Evolutionary conservation across 2,113 vertebrate species (phyloP), one percentile per base, ranked within the genome.

Genomic region (Dascyllus trimaculatus): DNA sequence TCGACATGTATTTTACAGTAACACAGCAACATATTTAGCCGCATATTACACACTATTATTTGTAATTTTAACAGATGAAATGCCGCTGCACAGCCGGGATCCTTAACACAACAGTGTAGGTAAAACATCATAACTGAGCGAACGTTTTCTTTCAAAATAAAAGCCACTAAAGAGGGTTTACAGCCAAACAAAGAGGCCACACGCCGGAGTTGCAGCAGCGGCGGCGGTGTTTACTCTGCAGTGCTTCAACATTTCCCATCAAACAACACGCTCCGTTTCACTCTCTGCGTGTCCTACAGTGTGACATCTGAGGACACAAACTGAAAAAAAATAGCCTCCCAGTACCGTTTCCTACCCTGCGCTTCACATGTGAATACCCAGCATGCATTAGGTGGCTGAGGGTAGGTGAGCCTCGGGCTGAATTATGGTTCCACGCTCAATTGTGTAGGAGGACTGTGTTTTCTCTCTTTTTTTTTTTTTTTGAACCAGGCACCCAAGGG

Each of bases 371-470:
- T 88, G 93, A 92, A 93, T 94, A 95, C 93, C 90, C 93, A 94
- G 94, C 93, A 95, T 95, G 91, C 93, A 94, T 93, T 94, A 95
- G 92, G 93, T 90, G 93, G 88, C 93, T 92, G 88, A 78, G 91
- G 91, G 92, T 94, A 95, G 94, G 93, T 93, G 91, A 87, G 93
- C 95, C 94, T 70, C 26, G 58, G 94, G 94, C 92, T 43, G 87
- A 80, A 91, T 93, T 85, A 86, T 90, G 89, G 94, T 91, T 94
- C 91, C 71, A 89, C 54, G 81, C 92, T 92, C 86, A 45, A 61
- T 72, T 80, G 92, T 87, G 94, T 93, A 93, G 95, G 93, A 95
- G 93, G 94, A 91, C 93, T 87, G 87, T 94, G 32, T 35, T 35
- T 6, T 35, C 7, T 35, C 1, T 32, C 6, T 83, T 93, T 90